Evolutionary conservation across 2,113 vertebrate species (phyloP).

Genomic region (Etheostoma spectabile): DNA sequence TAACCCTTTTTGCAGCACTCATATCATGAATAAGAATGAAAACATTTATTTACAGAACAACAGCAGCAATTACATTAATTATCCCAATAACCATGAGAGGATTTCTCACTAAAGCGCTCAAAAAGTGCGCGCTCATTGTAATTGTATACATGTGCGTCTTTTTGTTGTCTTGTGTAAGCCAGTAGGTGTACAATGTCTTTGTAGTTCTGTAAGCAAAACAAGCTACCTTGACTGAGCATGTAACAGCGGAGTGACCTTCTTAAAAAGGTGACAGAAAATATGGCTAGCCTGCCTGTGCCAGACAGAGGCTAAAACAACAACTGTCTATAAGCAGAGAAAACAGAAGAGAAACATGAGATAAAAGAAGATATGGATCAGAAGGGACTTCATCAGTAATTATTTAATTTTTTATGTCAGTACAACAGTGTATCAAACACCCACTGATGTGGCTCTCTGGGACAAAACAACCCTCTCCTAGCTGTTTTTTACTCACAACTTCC

Average conservation of each 20-base stretch:
- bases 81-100: background rate
- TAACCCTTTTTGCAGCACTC: background rate
- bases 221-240: background rate
- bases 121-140: background rate
- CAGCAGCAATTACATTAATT: background rate
- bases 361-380: background rate
- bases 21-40: background rate
- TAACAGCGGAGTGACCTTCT: conserved; percentile 63
- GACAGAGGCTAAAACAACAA: background rate
- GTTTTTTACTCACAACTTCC: background rate
- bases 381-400: background rate
- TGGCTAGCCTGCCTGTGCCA: background rate
- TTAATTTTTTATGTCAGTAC: background rate
- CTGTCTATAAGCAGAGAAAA: background rate
- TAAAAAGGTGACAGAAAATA: conserved; percentile 61
- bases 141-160: background rate
- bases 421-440: background rate
- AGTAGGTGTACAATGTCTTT: background rate
- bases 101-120: background rate
- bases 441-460: background rate
- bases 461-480: background rate
- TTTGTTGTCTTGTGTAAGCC: conserved; percentile 14
- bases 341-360: background rate
- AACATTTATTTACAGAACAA: background rate
- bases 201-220: background rate